Evolutionary conservation across 2,113 vertebrate genomes (phyloP).

Genomic region (Halcyon senegalensis): DNA sequence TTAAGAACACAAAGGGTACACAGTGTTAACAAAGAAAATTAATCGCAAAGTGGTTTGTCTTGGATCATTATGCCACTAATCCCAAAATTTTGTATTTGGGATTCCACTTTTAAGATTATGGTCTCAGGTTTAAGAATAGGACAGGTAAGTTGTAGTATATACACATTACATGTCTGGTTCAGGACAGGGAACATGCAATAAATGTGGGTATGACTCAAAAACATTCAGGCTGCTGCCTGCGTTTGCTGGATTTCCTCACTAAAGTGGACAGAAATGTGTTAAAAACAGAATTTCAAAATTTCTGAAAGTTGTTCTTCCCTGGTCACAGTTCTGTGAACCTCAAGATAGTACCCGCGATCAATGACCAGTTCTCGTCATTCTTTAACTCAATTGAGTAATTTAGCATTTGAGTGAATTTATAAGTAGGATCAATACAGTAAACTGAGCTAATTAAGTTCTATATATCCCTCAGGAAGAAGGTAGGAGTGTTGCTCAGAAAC

Average conservation of each 20-base stretch:
- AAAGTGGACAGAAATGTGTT: neutral
- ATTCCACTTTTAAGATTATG: neutral
- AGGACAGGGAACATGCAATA: neutral
- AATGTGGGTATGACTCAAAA: neutral
- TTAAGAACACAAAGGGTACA: neutral
- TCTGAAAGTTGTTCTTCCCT: neutral
- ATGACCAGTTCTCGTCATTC: neutral
- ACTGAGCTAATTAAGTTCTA: neutral
- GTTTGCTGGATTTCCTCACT: neutral
- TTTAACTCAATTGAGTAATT: neutral
- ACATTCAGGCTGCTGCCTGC: neutral
- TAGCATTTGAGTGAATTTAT: neutral
- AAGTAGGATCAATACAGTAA: neutral
- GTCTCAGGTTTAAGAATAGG: neutral
- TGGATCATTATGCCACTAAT: accelerated
- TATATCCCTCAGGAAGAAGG: neutral
- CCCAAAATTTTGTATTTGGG: neutral
- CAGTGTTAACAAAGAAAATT: neutral
- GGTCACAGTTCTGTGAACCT: neutral
- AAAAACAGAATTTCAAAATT: neutral
- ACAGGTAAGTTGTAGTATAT: neutral
- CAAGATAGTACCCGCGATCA: neutral
- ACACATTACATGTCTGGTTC: neutral
- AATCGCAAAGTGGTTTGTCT: neutral
- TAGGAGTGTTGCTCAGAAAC: conserved; percentile 66